Conservation (phyloP, 2,797 vertebrate genomes). For the Argentina silus region DNA sequence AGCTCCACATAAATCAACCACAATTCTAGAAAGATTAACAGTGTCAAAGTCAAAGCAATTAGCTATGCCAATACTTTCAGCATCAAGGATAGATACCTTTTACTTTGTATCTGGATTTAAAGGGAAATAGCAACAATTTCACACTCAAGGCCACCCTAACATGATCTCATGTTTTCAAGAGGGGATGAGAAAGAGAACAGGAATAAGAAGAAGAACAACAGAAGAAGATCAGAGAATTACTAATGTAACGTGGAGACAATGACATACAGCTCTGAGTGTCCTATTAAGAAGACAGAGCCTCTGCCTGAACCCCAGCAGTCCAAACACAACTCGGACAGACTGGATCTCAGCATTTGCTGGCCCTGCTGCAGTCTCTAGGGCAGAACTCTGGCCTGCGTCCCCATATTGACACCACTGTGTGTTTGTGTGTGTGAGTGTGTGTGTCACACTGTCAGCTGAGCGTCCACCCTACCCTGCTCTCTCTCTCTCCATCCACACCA, state of each 20-base stretch:
- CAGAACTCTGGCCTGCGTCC: conserved; percentile 35
- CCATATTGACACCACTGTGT: conserved; percentile 11
- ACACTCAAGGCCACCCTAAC: not conserved
- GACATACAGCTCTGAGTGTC: not conserved
- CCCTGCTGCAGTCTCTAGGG: conserved; percentile 26
- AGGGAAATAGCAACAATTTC: not conserved
- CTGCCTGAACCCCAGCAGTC: conserved; percentile 5
- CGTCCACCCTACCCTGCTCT: conserved; percentile 29
- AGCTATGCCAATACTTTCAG: too few relatives aligned
- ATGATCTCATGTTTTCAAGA: not conserved
- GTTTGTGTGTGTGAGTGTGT: conserved; percentile 2
- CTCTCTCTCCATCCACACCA: conserved; percentile 32
- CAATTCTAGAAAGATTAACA: not conserved
- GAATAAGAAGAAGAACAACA: too few relatives aligned
- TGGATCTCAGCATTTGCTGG: conserved; percentile 40
- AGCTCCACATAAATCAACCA: not conserved
- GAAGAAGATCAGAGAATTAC: too few relatives aligned
- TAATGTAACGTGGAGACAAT: not conserved
- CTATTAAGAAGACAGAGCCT: not conserved
- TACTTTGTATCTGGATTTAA: not conserved
- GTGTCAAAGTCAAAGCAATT: too few relatives aligned
- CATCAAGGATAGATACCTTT: too few relatives aligned
- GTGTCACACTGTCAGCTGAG: conserved; percentile 18
- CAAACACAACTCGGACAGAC: conserved; percentile 24
- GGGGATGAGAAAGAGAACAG: not conserved